Percentiles rank a stretch among this genome's conserved stretches.
These are phyloP conservation scores for Alcedo quadribrachys DNA, from an alignment of 2,797 vertebrate genomes.

Conservation along the genomic window DNA sequence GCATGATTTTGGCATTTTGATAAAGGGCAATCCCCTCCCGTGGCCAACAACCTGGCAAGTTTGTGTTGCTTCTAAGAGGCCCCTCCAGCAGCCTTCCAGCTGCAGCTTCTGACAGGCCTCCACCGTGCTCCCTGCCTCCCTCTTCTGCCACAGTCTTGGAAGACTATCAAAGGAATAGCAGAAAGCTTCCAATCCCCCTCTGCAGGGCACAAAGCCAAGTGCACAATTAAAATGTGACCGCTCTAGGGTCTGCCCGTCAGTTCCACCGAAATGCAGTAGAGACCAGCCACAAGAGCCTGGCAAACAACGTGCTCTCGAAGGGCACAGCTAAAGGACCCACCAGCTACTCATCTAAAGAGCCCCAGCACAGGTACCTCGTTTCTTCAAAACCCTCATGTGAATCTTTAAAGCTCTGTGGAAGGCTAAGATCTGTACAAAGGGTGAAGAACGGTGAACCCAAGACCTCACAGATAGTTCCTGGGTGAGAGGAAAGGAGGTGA, in stretches of 20 bases:
- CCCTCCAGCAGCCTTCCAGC: not conserved
- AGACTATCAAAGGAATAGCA: constrained; percentile 23
- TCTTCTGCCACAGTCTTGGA: not conserved
- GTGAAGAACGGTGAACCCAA: not conserved
- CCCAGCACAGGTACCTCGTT: not conserved
- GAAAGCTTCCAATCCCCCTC: constrained; percentile 5
- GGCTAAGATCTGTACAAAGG: not conserved
- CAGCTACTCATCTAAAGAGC: not conserved
- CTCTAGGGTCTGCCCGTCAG: not conserved
- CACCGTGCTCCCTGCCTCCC: not conserved
- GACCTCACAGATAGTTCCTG: not conserved
- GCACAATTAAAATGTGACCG: constrained; percentile 9
- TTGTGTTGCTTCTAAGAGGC: not conserved
- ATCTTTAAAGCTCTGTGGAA: not conserved
- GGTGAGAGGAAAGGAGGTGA: not conserved
- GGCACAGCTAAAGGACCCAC: not conserved
- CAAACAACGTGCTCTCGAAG: not conserved
- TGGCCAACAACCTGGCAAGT: not conserved
- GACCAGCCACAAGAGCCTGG: not conserved
- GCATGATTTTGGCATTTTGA: not conserved
- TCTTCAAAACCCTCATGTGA: rapidly evolving
- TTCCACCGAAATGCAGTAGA: not conserved
- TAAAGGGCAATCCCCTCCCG: not conserved
- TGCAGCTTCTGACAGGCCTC: not conserved
- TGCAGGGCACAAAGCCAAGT: not conserved